Evolutionary conservation across 1,140 invertebrate species (phyloP).

Genomic region (Bicyclus anynana): DNA sequence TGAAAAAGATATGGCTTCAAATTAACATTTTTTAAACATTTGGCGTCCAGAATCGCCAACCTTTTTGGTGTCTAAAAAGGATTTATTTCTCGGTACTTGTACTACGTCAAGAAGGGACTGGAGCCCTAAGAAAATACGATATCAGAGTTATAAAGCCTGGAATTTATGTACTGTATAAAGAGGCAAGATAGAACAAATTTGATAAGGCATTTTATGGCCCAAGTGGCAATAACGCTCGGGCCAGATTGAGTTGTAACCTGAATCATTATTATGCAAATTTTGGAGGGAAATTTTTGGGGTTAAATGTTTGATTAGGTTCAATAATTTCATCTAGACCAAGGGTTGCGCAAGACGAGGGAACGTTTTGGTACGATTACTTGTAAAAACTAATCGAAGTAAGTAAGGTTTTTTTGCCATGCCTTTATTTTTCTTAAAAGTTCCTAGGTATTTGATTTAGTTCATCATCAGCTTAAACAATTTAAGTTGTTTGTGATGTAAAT

Average conservation of each 20-base stretch:
- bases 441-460: too few relatives aligned
- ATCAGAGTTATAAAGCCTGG: neutral
- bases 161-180: constrained; percentile 10
- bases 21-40: too few relatives aligned
- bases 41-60: too few relatives aligned
- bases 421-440: too few relatives aligned
- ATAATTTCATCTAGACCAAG: constrained; percentile 43
- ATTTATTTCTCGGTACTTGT: too few relatives aligned
- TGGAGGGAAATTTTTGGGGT: constrained; percentile 46
- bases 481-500: too few relatives aligned
- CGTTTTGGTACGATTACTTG: neutral
- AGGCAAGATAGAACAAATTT: constrained; percentile 9
- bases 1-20: too few relatives aligned
- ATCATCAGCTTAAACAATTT: too few relatives aligned
- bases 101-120: neutral
- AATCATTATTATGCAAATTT: constrained; percentile 55
- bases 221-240: constrained; percentile 2
- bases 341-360: neutral
- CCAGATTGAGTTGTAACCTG: constrained; percentile 47
- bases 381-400: too few relatives aligned
- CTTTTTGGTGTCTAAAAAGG: too few relatives aligned
- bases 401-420: too few relatives aligned
- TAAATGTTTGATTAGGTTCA: constrained; percentile 60
- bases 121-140: neutral
- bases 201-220: constrained; percentile 7